Percentiles rank a stretch among this genome's conserved stretches.
Evolutionary conservation across 1,140 invertebrate species (phyloP).

Genomic region (Pseudomyrmex sp.): DNA sequence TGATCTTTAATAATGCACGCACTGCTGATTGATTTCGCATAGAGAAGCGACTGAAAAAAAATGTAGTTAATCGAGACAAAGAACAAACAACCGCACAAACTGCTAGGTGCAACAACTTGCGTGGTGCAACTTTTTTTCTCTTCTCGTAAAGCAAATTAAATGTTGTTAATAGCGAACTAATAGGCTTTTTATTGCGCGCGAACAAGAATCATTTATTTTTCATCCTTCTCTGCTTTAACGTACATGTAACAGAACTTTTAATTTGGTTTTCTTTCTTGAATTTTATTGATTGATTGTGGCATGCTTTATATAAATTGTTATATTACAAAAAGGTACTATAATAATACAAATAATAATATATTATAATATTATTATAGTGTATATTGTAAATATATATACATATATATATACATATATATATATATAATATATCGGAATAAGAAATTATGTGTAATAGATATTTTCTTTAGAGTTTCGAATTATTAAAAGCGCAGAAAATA

Average conservation of each 20-base stretch:
- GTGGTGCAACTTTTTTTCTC: neutral
- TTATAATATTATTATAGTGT: no score
- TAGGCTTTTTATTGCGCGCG: neutral
- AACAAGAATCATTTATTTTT: constrained; percentile 23
- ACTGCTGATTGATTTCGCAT: constrained; percentile 13
- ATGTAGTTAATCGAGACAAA: constrained; percentile 28
- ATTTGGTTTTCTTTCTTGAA: neutral
- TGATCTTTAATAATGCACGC: constrained; percentile 49
- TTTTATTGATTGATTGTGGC: no score
- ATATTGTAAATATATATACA: neutral
- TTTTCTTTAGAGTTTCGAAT: neutral
- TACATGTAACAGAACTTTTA: neutral
- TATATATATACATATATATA: neutral
- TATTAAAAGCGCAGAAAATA: neutral
- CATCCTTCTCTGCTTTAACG: neutral
- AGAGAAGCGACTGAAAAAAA: neutral
- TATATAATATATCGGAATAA: no score
- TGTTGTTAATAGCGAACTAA: constrained; percentile 30
- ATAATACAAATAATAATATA: no score
- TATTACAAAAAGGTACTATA: neutral
- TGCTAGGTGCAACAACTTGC: neutral
- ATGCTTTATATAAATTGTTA: neutral
- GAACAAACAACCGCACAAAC: constrained; percentile 7
- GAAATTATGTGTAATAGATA: no score
- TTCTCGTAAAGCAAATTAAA: constrained; percentile 37